Conservation (phyloP, 2,113 vertebrate species). For the Myrmecobius fasciatus region DNA sequence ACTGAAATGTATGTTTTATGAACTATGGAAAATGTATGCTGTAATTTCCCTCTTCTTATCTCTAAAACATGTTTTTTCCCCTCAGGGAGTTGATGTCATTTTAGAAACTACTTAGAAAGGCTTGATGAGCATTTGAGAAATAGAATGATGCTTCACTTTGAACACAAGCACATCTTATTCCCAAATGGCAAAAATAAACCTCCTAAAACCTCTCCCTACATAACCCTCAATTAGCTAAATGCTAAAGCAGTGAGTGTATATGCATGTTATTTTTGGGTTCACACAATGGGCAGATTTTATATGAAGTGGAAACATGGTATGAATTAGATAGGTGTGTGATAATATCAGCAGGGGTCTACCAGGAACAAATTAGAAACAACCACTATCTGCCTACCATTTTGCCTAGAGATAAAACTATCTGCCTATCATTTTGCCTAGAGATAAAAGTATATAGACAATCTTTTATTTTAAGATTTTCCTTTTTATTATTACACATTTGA, state of each 20-base stretch:
- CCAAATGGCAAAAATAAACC: neutral
- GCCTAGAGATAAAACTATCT: neutral
- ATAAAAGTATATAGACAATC: neutral
- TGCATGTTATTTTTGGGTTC: neutral
- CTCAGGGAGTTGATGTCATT: neutral
- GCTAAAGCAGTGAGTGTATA: neutral
- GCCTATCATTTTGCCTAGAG: accelerated
- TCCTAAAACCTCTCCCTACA: neutral
- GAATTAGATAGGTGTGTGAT: neutral
- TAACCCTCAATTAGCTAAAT: neutral
- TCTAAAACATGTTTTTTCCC: neutral
- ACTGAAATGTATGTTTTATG: neutral
- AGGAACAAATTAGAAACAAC: neutral
- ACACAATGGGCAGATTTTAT: neutral
- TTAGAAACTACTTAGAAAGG: neutral
- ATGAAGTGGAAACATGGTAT: neutral
- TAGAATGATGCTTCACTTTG: slow-evolving; percentile 13
- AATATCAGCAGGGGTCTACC: neutral
- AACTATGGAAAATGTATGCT: neutral
- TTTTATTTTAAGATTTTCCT: neutral
- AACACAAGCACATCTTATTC: neutral
- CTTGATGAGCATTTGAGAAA: slow-evolving; percentile 1
- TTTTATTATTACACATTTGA: neutral
- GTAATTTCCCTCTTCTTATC: neutral
- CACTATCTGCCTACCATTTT: neutral